Evolutionary conservation across 2,113 vertebrate genomes (phyloP), one percentile per base, ranked within the genome.

Genomic region (Phyllostomus hastatus): DNA sequence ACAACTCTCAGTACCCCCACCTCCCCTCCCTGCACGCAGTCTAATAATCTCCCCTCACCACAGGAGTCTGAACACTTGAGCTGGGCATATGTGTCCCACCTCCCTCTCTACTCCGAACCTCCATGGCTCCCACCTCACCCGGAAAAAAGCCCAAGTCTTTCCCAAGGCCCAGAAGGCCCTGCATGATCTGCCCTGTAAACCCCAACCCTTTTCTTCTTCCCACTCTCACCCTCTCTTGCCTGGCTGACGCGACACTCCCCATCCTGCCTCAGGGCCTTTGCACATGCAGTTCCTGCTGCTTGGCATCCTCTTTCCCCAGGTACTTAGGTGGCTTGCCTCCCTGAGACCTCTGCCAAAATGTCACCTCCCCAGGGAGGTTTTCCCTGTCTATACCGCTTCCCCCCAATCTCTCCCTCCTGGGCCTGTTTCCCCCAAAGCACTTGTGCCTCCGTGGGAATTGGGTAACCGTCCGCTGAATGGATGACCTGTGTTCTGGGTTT

Each of bases 351-450:
- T 59, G 59, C 9, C 46, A 19, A 48, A n/a, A 59, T 24, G 16
- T 70, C 16, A n/a, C 31, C 69, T 5, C 16, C 12, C 24, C 17
- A 20, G 61, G 1, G 9, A 88, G 43, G 61, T 1, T 5, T 52
- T 33, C 41, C 57, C 28, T 4, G 0, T 11, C 66, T 43, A 14
- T 19, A 22, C 14, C 1, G 20, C 33, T 24, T 22, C 7, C 16
- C 48, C 0, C 0, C 3, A 5, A 3, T 17, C 31, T 35, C 31
- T 26, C 10, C 9, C 50, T 61, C 35, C 16, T 0, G 0, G 67
- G 50, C 6, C 12, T 20, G 0, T 46, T 86, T 54, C 26, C 15
- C 67, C 67, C 73, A 41, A 35, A 85, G 28, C n/a, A 12, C 22
- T 66, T 20, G 90, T 66, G 82, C 46, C 75, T 38, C 10, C 3